Conservation (phyloP, 2,888 invertebrate genomes). For the Sarcophaga caerulescens region DNA sequence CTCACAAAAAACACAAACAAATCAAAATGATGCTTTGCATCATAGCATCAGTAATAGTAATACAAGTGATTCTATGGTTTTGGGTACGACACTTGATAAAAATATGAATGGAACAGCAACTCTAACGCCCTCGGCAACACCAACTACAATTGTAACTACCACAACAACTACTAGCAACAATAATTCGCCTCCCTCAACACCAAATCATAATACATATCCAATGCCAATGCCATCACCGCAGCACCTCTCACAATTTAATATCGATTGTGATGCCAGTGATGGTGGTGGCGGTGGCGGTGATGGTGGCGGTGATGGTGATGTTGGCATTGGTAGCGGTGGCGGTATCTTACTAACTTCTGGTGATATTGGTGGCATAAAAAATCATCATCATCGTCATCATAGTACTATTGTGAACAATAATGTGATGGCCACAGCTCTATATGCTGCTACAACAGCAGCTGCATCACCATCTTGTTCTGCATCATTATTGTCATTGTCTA, state of each 20-base stretch:
- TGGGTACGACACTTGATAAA: conserved; percentile 72
- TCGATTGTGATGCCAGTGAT: conserved; percentile 3
- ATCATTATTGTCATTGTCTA: conserved; percentile 67
- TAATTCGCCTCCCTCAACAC: conserved; percentile 71
- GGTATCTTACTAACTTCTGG: conserved; percentile 54
- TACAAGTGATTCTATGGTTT: conserved; percentile 71
- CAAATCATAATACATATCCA: conserved; percentile 58
- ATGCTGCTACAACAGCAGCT: conserved; percentile 40
- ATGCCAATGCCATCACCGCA: conserved; percentile 45
- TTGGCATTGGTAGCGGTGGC: conserved; percentile 49
- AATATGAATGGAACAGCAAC: conserved; percentile 69
- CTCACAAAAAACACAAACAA: conserved; percentile 69
- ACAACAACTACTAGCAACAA: conserved; percentile 75
- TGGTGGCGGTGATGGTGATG: conserved; percentile 35
- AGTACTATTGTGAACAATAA: conserved; percentile 46
- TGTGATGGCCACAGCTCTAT: conserved; percentile 45
- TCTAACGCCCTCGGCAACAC: conserved; percentile 66
- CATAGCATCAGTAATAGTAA: conserved; percentile 39
- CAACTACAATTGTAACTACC: conserved; percentile 77
- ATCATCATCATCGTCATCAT: conserved; percentile 68
- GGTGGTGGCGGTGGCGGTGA: conserved; percentile 58
- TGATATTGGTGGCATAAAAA: conserved; percentile 51
- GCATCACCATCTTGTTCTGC: conserved; percentile 62
- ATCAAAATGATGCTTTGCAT: conserved; percentile 60
- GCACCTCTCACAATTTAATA: conserved; percentile 11